Conservation (phyloP, 2,888 invertebrate species). For the Netelia inedita region DNA sequence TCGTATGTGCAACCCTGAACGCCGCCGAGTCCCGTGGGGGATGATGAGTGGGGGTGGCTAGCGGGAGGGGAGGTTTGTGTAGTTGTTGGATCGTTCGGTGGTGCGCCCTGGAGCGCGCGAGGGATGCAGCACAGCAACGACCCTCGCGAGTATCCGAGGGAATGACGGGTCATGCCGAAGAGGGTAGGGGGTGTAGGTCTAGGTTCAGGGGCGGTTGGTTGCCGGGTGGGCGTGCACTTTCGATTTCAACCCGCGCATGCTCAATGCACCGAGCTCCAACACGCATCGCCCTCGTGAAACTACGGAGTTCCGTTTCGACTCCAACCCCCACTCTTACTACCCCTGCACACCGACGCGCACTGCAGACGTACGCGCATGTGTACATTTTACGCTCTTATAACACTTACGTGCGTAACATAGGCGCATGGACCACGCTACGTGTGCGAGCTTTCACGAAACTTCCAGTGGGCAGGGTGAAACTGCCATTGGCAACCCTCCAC, state of each 20-base stretch:
- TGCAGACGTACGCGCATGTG: constrained; percentile 23
- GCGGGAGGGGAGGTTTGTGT: constrained; percentile 31
- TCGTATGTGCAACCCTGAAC: constrained; percentile 59
- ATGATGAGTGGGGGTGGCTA: constrained; percentile 27
- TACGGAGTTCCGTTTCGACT: constrained; percentile 39
- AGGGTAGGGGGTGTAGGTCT: constrained; percentile 79
- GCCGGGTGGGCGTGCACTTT: constrained; percentile 83
- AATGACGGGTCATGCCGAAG: constrained; percentile 34
- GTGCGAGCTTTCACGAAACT: constrained; percentile 64
- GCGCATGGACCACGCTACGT: constrained; percentile 22
- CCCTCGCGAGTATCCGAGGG: constrained; percentile 25
- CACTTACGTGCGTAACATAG: too few species aligned
- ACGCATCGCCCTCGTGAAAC: constrained; percentile 47
- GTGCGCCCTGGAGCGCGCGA: constrained; percentile 26
- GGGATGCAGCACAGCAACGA: constrained; percentile 59
- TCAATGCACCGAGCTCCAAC: constrained; percentile 68
- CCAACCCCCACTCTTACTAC: constrained; percentile 33
- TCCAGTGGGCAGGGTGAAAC: constrained; percentile 53
- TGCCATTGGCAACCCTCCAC: constrained; percentile 44
- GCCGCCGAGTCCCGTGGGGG: constrained; percentile 25
- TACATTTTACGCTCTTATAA: constrained; percentile 20
- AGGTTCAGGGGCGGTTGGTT: constrained; percentile 80
- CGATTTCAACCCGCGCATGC: constrained; percentile 83
- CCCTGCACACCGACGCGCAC: constrained; percentile 6
- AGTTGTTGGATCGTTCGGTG: constrained; percentile 4